phyloP scores from a whole-genome alignment of 2,797 vertebrate genomes.

The Dromococcyx pavoninus region DNA sequence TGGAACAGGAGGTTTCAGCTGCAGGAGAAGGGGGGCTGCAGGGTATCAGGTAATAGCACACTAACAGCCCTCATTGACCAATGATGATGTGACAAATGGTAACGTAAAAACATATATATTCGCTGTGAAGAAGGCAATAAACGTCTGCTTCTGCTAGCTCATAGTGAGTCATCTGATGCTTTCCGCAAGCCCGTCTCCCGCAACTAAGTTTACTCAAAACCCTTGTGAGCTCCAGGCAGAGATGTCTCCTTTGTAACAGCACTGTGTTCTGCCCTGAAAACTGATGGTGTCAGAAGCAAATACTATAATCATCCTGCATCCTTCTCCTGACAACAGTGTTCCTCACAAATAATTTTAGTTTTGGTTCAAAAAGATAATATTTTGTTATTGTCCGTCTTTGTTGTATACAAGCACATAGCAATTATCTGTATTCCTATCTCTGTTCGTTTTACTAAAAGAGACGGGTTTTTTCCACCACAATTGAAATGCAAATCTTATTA shows the following conservation, averaged over 20 bases:
- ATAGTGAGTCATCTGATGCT: too few relatives aligned
- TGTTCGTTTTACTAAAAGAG: background rate
- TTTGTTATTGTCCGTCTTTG: slow-evolving; percentile 14
- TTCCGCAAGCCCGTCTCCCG: too few relatives aligned
- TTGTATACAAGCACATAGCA: background rate
- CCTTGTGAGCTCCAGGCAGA: background rate
- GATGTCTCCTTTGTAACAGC: background rate
- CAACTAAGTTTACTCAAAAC: background rate
- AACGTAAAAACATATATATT: too few relatives aligned
- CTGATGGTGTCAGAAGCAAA: background rate
- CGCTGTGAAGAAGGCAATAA: too few relatives aligned
- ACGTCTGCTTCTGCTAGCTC: too few relatives aligned
- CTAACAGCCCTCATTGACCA: too few relatives aligned
- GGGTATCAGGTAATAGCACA: too few relatives aligned
- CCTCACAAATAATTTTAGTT: background rate
- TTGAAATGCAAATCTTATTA: slow-evolving; percentile 53
- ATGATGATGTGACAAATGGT: too few relatives aligned
- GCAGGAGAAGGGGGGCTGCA: too few relatives aligned
- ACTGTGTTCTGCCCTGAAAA: background rate
- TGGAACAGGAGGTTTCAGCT: too few relatives aligned
- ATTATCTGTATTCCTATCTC: slow-evolving; percentile 15
- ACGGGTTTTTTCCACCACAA: background rate
- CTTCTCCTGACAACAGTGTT: background rate
- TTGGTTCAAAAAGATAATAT: slow-evolving; percentile 18
- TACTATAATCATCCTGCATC: background rate